Evolutionary conservation across 2,113 vertebrate species (phyloP).

Genomic region (Eleginops maclovinus): DNA sequence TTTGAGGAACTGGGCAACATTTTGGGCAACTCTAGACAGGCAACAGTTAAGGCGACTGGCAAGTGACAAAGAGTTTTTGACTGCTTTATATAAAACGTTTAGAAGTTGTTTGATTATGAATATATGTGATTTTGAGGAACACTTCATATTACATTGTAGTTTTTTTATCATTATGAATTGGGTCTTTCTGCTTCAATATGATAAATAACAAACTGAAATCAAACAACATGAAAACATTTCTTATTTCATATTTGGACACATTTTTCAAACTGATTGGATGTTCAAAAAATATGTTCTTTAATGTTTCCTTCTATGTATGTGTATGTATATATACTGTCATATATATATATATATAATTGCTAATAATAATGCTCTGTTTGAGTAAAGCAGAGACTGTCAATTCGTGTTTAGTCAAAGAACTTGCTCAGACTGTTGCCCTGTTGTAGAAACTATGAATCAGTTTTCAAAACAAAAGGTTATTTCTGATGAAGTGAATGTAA

Average conservation of each 20-base stretch:
- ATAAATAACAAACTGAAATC: neutral
- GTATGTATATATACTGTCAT: neutral
- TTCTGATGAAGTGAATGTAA: constrained; percentile 46
- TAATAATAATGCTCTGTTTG: neutral
- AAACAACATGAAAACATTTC: neutral
- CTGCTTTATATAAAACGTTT: neutral
- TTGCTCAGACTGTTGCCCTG: constrained; percentile 5
- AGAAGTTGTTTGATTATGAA: neutral
- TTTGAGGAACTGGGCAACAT: neutral
- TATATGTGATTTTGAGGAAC: neutral
- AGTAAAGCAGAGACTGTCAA: neutral
- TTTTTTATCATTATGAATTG: neutral
- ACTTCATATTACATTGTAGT: neutral
- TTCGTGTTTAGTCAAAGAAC: neutral
- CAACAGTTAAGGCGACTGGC: neutral
- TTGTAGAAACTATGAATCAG: neutral
- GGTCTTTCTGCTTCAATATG: too few species aligned
- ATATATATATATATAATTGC: too few species aligned
- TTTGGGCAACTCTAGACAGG: neutral
- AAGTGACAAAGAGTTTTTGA: neutral
- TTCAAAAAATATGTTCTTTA: neutral
- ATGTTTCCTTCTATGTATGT: neutral
- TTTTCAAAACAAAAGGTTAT: neutral
- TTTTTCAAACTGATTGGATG: neutral
- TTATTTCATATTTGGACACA: neutral